Conservation (phyloP, 30 jellyfish, hydroid and myxozoan genomes). For the Cassiopea xamachana region DNA sequence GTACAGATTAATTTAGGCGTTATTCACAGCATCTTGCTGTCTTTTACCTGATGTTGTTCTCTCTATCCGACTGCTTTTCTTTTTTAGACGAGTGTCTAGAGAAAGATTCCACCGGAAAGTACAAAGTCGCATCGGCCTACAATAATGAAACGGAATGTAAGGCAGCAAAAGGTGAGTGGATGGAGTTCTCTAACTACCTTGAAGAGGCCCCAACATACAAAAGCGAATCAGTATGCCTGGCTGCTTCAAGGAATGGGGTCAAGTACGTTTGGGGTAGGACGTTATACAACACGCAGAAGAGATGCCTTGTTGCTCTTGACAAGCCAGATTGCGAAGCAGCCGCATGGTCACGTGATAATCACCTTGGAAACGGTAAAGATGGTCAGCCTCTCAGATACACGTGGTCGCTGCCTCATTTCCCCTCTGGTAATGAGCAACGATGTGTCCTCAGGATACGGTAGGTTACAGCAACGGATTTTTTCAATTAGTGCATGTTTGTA, state of each 20-base stretch:
- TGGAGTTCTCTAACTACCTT: slow-evolving; percentile 81
- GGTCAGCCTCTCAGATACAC: slow-evolving; percentile 77
- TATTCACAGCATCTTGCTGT: too few species aligned
- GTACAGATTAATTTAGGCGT: too few species aligned
- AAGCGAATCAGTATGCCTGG: slow-evolving; percentile 64
- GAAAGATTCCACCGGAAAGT: slow-evolving; percentile 38
- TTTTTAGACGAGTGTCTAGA: slow-evolving; percentile 87
- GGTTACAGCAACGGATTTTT: not conserved
- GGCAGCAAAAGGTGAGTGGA: slow-evolving; percentile 85
- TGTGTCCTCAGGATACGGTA: slow-evolving; percentile 91
- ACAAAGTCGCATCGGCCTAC: slow-evolving; percentile 69
- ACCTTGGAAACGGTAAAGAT: slow-evolving; percentile 89
- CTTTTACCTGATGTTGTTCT: not conserved
- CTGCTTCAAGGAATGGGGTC: slow-evolving; percentile 63
- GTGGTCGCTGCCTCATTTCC: slow-evolving; percentile 95
- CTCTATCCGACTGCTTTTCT: not conserved
- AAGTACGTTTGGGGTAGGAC: slow-evolving; percentile 89
- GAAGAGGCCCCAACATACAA: slow-evolving; percentile 77
- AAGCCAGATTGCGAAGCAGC: slow-evolving; percentile 87
- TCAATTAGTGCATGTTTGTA: too few species aligned
- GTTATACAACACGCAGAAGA: slow-evolving; percentile 43
- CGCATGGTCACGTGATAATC: slow-evolving; percentile 92
- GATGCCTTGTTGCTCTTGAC: slow-evolving; percentile 87
- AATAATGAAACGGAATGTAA: slow-evolving; percentile 85
- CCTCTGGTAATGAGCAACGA: slow-evolving; percentile 86